These are phyloP conservation scores for Aleiodes testaceus DNA, from an alignment of 2,888 invertebrate species.

Conservation along the genomic window DNA sequence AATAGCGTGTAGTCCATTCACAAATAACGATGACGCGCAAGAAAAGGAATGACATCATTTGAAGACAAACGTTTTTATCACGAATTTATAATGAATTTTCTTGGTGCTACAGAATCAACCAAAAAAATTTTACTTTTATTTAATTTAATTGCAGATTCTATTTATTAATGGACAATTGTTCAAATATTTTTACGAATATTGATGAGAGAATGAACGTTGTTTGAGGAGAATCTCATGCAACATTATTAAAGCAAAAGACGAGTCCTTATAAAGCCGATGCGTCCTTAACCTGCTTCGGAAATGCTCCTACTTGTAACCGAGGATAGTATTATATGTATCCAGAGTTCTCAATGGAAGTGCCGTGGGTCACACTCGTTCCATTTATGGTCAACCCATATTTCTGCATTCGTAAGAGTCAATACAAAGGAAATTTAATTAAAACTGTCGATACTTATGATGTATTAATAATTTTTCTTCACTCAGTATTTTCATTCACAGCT, in stretches of 20 bases:
- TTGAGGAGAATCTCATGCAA: background rate
- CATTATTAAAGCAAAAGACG: conserved; percentile 55
- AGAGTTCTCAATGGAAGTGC: conserved; percentile 41
- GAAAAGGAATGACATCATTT: conserved; percentile 1
- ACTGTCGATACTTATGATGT: conserved; percentile 41
- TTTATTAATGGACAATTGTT: no score
- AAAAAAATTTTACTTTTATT: no score
- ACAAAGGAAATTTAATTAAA: conserved; percentile 27
- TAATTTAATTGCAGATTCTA: no score
- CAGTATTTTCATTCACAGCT: no score
- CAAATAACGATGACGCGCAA: conserved; percentile 1
- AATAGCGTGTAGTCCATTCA: background rate
- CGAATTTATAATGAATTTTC: no score
- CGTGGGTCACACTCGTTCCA: conserved; percentile 57
- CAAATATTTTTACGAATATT: no score
- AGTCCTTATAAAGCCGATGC: conserved; percentile 69
- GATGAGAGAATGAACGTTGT: background rate
- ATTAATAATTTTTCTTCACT: background rate
- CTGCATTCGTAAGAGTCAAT: conserved; percentile 51
- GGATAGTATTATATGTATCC: conserved; percentile 35
- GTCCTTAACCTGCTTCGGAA: conserved; percentile 72
- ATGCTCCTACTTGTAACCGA: conserved; percentile 44
- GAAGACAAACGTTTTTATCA: conserved; percentile 7
- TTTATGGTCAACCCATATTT: conserved; percentile 67
- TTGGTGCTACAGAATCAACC: no score